phyloP scores from a whole-genome alignment of 2,113 vertebrate species.

The Xyliphius kryptos region DNA sequence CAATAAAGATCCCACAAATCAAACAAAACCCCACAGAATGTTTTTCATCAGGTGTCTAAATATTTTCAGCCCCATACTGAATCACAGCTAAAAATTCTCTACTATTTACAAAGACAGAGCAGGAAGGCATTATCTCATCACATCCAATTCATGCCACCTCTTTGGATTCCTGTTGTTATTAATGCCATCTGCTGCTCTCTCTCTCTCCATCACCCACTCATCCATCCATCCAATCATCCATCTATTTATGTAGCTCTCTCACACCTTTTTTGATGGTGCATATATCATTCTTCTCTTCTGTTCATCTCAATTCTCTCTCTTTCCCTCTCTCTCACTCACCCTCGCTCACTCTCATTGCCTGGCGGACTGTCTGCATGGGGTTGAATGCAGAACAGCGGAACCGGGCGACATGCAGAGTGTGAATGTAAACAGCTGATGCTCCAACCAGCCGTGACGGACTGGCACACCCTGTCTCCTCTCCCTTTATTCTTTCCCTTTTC shows the following conservation, averaged over 20 bases:
- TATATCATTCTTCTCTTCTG: background rate
- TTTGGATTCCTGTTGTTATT: too few species aligned
- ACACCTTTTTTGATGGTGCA: background rate
- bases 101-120: too few species aligned
- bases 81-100: too few species aligned
- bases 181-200: background rate
- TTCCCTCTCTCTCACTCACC: background rate
- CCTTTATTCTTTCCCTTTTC: constrained; percentile 6
- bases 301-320: background rate
- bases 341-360: background rate
- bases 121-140: too few species aligned
- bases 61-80: too few species aligned
- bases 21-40: too few species aligned
- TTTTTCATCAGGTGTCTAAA: too few species aligned
- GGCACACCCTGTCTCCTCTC: background rate
- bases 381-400: constrained; percentile 23
- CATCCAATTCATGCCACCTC: too few species aligned
- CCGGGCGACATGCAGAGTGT: constrained; percentile 14
- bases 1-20: too few species aligned
- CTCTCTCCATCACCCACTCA: background rate
- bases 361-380: constrained; percentile 10
- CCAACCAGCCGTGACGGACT: constrained; percentile 17
- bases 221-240: too few species aligned
- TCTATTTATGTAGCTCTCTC: too few species aligned
- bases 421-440: constrained; percentile 26